phyloP scores from a whole-genome alignment of 2,113 vertebrate genomes.

The Psephotus haematonotus region DNA sequence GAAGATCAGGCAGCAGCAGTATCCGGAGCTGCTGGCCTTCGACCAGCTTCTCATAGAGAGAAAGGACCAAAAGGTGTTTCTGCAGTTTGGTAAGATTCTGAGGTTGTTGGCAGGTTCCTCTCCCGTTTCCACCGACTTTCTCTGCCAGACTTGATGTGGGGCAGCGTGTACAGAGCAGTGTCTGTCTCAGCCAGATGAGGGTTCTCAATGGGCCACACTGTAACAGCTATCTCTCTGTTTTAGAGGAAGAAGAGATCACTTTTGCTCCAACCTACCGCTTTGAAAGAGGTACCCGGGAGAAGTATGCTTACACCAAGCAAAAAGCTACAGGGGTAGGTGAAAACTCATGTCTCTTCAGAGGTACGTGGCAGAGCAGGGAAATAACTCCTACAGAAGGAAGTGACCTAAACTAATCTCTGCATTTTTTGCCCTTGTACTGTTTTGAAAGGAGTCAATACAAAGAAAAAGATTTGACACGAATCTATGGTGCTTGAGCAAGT shows the following conservation, averaged over 20 bases:
- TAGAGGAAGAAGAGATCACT: constrained; percentile 96
- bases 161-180: background rate
- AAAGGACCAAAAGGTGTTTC: constrained; percentile 86
- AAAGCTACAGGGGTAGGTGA: constrained; percentile 93
- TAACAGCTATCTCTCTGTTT: constrained; percentile 32
- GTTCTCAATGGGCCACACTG: background rate
- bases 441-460: background rate
- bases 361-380: background rate
- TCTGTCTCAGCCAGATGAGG: background rate
- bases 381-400: background rate
- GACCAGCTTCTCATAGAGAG: constrained; percentile 91
- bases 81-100: constrained; percentile 86
- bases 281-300: constrained; percentile 89
- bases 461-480: background rate
- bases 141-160: background rate
- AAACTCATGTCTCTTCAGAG: background rate
- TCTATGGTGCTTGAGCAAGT: background rate
- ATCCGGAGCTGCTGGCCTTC: constrained; percentile 84
- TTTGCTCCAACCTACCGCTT: constrained; percentile 96
- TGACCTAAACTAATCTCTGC: background rate
- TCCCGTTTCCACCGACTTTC: background rate
- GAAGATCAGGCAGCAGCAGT: constrained; percentile 95
- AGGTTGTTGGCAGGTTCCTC: background rate
- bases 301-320: constrained; percentile 95
- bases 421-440: background rate